Evolutionary conservation across 2,888 invertebrate genomes (phyloP).

Genomic region (Lasioglossum calceatum): DNA sequence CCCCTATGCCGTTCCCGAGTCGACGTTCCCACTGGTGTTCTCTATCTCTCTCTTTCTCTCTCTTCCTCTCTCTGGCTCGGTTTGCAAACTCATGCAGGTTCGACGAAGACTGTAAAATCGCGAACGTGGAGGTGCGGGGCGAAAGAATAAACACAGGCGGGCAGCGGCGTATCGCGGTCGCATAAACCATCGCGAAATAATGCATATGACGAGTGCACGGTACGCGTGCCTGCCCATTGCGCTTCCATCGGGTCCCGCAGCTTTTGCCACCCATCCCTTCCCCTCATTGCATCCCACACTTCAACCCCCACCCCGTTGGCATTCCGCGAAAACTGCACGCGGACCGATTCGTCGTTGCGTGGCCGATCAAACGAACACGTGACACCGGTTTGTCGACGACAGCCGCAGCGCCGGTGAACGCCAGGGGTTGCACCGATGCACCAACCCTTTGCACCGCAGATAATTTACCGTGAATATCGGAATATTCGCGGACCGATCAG

Average conservation of each 20-base stretch:
- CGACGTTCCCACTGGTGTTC: conserved; percentile 36
- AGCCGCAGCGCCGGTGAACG: conserved; percentile 10
- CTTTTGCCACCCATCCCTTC: not conserved
- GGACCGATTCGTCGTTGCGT: conserved; percentile 24
- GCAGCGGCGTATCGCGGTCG: conserved; percentile 46
- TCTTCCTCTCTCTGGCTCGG: not conserved
- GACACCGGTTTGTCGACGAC: conserved; percentile 56
- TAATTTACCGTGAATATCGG: conserved; percentile 61
- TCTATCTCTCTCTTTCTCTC: conserved; percentile 15
- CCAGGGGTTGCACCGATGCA: not conserved
- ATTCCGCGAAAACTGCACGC: conserved; percentile 31
- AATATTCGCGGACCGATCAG: conserved; percentile 51
- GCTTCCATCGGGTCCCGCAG: conserved; percentile 2
- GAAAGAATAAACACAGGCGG: conserved; percentile 42
- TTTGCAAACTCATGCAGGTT: not conserved
- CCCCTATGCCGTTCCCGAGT: conserved; percentile 47
- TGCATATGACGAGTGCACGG: conserved; percentile 62
- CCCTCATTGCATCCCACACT: not conserved
- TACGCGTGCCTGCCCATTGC: conserved; percentile 35
- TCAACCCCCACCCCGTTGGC: not conserved
- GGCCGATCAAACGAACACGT: conserved; percentile 56
- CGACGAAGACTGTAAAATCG: conserved; percentile 4
- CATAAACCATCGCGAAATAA: conserved; percentile 64
- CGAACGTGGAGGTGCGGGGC: conserved; percentile 8
- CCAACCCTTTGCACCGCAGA: conserved; percentile 29